phyloP scores from a whole-genome alignment of 2,797 vertebrate species.

The Eupleurogrammus muticus region DNA sequence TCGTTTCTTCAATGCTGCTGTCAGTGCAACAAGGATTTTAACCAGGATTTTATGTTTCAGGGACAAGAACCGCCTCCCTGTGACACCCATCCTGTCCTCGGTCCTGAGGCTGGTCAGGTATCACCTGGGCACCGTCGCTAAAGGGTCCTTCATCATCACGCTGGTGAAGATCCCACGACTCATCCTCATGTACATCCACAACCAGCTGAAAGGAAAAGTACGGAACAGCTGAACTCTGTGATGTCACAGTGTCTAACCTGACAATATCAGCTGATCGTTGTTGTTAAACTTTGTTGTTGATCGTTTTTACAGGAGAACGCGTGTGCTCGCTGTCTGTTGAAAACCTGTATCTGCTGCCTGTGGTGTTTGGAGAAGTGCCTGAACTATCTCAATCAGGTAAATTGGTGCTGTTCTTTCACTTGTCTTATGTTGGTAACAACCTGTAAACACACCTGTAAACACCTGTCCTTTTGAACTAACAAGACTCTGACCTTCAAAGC shows the following conservation, averaged over 20 bases:
- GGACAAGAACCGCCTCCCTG: constrained; percentile 93
- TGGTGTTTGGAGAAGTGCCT: constrained; percentile 99
- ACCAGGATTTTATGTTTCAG: constrained; percentile 73
- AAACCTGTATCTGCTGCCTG: constrained; percentile 97
- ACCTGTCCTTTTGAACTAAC: too few relatives aligned
- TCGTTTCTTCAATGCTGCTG: too few relatives aligned
- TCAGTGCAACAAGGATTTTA: neutral
- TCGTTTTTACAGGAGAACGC: constrained; percentile 94
- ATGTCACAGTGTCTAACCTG: neutral
- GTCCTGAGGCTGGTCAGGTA: constrained; percentile 92
- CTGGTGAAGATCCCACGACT: constrained; percentile 96
- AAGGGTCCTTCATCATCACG: constrained; percentile 98
- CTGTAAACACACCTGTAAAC: too few relatives aligned
- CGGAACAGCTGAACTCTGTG: neutral
- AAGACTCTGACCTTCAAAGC: too few relatives aligned
- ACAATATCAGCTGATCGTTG: neutral
- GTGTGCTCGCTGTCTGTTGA: constrained; percentile 93
- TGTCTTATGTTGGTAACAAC: neutral
- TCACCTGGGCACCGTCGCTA: constrained; percentile 96
- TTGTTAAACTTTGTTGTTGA: neutral
- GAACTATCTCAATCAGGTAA: constrained; percentile 98
- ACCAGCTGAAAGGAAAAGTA: constrained; percentile 98
- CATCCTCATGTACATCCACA: constrained; percentile 96
- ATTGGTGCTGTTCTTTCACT: neutral
- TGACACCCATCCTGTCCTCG: constrained; percentile 96